Percentiles rank a stretch among this genome's conserved stretches.
Conservation (phyloP, 2,113 vertebrate species). For the Microcebus murinus region DNA sequence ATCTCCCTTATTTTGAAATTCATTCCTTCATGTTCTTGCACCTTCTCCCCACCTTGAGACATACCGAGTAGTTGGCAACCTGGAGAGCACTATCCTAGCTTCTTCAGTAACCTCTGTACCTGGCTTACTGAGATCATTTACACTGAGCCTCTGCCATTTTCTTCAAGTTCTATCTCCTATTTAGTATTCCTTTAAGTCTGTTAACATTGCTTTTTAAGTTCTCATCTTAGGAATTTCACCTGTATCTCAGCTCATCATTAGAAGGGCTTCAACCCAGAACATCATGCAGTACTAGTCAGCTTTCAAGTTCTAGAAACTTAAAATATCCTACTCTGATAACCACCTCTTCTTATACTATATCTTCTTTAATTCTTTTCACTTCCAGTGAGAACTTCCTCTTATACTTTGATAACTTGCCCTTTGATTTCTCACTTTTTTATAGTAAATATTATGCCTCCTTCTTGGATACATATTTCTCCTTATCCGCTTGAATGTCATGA, state of each 20-base stretch:
- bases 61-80: fast-evolving
- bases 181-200: background rate
- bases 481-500: background rate
- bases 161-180: background rate
- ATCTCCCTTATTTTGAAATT: background rate
- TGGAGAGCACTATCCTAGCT: background rate
- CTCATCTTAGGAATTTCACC: background rate
- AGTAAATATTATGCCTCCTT: background rate
- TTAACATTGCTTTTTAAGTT: background rate
- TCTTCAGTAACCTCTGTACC: background rate
- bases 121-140: background rate
- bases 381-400: background rate
- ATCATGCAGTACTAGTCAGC: background rate
- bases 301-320: background rate
- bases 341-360: background rate
- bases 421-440: background rate
- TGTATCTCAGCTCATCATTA: background rate
- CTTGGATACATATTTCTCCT: background rate
- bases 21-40: background rate
- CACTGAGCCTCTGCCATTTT: background rate
- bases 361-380: background rate
- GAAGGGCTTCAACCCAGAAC: background rate
- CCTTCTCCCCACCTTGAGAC: background rate
- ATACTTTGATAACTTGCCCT: background rate
- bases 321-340: background rate